Conservation (phyloP, 1,140 invertebrate species). For the Zaprionus nigranus region DNA sequence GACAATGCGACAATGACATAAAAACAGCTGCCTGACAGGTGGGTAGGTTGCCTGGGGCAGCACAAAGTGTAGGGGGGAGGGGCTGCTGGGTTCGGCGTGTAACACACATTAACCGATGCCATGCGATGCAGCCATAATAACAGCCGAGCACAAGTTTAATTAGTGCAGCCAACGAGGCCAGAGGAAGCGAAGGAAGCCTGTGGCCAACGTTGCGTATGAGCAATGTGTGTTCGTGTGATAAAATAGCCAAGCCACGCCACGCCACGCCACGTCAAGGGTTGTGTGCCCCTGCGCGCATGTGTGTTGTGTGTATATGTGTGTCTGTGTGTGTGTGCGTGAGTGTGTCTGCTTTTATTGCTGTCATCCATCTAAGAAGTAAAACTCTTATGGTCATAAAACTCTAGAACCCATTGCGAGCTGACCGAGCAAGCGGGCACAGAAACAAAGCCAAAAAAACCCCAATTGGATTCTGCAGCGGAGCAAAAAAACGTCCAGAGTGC, state of each 20-base stretch:
- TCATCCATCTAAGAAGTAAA: constrained; percentile 80
- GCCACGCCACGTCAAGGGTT: constrained; percentile 63
- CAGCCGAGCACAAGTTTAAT: constrained; percentile 79
- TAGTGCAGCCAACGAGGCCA: constrained; percentile 78
- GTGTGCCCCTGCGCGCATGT: background rate
- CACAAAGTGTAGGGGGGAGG: background rate
- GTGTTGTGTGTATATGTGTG: constrained; percentile 4
- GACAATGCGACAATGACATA: constrained; percentile 69
- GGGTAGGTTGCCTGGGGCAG: background rate
- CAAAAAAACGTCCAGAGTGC: constrained; percentile 71
- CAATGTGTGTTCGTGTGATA: constrained; percentile 81
- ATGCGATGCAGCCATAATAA: constrained; percentile 82
- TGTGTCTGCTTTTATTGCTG: constrained; percentile 75
- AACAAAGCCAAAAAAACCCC: constrained; percentile 58
- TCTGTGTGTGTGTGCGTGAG: constrained; percentile 30
- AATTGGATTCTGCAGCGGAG: constrained; percentile 39
- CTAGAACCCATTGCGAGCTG: constrained; percentile 64
- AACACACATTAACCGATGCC: constrained; percentile 81
- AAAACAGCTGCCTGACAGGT: constrained; percentile 61
- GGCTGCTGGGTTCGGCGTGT: constrained; percentile 52
- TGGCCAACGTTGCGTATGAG: constrained; percentile 81
- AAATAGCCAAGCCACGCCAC: constrained; percentile 54
- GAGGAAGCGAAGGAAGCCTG: constrained; percentile 52
- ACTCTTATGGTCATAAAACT: constrained; percentile 81
- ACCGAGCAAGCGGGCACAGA: constrained; percentile 35